Conservation (phyloP, 1,140 invertebrate species). For the Spodoptera litura region DNA sequence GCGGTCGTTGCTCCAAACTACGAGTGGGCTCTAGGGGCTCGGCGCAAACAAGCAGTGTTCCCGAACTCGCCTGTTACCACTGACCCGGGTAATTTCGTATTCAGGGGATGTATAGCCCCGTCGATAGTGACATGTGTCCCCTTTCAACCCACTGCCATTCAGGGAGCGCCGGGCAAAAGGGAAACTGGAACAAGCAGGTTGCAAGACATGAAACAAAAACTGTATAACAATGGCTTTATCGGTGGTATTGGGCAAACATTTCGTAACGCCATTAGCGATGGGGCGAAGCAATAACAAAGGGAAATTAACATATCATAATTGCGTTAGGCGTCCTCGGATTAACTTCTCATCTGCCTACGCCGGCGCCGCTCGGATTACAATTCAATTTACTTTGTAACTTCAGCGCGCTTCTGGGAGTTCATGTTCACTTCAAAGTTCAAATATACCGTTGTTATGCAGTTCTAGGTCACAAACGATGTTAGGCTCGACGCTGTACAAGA, state of each 20-base stretch:
- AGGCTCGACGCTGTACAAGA: neutral
- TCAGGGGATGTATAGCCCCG: slow-evolving; percentile 48
- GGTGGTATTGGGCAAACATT: slow-evolving; percentile 41
- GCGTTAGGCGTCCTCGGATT: slow-evolving; percentile 59
- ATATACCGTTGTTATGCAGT: slow-evolving; percentile 19
- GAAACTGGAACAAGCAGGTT: slow-evolving; percentile 14
- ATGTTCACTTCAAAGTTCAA: slow-evolving; percentile 16
- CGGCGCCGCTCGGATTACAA: slow-evolving; percentile 56
- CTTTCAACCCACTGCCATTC: slow-evolving; percentile 13
- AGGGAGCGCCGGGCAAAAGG: neutral
- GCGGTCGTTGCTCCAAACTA: slow-evolving; percentile 33
- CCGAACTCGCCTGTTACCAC: slow-evolving; percentile 26
- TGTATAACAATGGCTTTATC: slow-evolving; percentile 15
- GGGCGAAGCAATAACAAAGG: slow-evolving; percentile 57
- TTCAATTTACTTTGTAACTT: slow-evolving; percentile 58
- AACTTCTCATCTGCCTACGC: slow-evolving; percentile 59
- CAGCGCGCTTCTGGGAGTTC: slow-evolving; percentile 33
- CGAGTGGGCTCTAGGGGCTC: slow-evolving; percentile 4
- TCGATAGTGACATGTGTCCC: slow-evolving; percentile 54
- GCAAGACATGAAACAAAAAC: slow-evolving; percentile 2
- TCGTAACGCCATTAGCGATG: slow-evolving; percentile 48
- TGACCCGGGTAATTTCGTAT: slow-evolving; percentile 57
- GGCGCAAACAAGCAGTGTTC: slow-evolving; percentile 50
- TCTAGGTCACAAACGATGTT: slow-evolving; percentile 3
- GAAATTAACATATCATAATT: slow-evolving; percentile 65